phyloP scores from a whole-genome alignment of 2,113 vertebrate species.

The Pluvialis apricaria region DNA sequence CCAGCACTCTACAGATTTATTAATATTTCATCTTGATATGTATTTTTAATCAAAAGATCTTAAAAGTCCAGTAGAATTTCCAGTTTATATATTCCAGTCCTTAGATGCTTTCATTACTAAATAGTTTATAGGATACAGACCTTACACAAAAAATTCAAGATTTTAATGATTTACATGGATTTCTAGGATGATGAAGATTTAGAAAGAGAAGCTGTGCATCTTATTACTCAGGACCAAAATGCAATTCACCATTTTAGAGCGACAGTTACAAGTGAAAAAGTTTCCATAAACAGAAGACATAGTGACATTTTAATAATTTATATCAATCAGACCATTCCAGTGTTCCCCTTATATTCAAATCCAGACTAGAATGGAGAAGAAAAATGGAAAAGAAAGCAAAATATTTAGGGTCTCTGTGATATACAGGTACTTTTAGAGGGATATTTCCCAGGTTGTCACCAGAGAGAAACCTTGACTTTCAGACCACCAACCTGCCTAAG shows the following conservation, averaged over 20 bases:
- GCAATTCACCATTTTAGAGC: background rate
- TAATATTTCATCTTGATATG: slow-evolving; percentile 9
- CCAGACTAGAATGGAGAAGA: background rate
- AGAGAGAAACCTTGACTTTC: background rate
- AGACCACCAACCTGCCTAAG: background rate
- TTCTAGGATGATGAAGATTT: background rate
- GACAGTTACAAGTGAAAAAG: background rate
- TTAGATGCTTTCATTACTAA: background rate
- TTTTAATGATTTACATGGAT: background rate
- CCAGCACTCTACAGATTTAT: background rate
- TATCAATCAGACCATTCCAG: background rate
- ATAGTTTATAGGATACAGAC: background rate
- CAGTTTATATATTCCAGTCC: background rate
- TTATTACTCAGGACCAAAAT: background rate
- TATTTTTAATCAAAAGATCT: slow-evolving; percentile 39
- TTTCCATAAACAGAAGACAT: background rate
- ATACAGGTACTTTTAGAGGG: background rate
- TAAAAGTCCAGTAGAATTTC: slow-evolving; percentile 7
- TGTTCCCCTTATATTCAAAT: background rate
- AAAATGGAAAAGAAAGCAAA: background rate
- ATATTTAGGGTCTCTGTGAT: background rate
- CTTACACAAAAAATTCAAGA: background rate
- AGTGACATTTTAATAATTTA: background rate
- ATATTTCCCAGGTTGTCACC: background rate
- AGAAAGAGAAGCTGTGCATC: background rate